These are phyloP conservation scores for Dipodomys stephensi DNA, from an alignment of 2,113 vertebrate genomes.

Conservation along the genomic window DNA sequence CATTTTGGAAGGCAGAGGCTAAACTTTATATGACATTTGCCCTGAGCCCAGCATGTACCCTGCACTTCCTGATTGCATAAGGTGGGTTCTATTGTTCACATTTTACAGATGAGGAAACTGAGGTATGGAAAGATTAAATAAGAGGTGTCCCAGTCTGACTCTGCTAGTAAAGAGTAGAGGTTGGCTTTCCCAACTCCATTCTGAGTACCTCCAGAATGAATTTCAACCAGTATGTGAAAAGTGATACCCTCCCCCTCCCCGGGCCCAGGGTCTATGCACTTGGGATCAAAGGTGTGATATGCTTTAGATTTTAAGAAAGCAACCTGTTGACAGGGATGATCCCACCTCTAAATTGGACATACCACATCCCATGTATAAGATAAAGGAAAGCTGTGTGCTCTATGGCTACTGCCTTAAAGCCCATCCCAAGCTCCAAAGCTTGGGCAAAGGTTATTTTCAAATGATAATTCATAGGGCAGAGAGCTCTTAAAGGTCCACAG, in stretches of 20 bases:
- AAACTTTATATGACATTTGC: neutral
- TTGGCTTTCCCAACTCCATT: neutral
- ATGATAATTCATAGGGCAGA: neutral
- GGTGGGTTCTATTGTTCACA: neutral
- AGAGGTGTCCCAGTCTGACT: neutral
- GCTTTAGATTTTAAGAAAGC: neutral
- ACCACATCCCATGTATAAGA: neutral
- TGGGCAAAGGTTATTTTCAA: neutral
- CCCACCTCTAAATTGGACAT: rapidly evolving
- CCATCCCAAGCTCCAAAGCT: neutral
- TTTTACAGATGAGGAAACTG: neutral
- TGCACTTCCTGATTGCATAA: neutral
- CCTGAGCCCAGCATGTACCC: neutral
- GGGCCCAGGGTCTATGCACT: neutral
- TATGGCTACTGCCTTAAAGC: neutral
- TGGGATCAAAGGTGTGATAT: neutral
- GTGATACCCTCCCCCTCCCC: too few relatives aligned
- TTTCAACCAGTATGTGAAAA: neutral
- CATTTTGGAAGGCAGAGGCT: neutral
- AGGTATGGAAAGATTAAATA: neutral
- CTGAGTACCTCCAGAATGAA: neutral
- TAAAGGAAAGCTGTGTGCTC: neutral
- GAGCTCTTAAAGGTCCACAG: neutral
- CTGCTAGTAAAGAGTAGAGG: neutral
- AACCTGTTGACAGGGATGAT: neutral